Conservation (phyloP, 2,797 vertebrate species). For the Semotilus atromaculatus region DNA sequence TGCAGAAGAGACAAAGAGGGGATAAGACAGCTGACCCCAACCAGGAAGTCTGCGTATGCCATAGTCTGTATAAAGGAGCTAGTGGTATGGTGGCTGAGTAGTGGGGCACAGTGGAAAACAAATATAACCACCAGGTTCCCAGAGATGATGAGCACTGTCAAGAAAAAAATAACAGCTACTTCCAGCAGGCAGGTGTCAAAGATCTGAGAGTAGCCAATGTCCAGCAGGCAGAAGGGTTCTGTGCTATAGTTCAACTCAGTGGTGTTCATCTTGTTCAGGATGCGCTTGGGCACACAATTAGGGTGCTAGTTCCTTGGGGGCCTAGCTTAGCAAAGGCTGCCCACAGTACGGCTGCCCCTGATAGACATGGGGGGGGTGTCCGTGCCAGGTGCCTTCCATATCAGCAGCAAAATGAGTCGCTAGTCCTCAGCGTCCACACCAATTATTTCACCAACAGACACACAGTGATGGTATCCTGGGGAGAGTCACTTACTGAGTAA, state of each 20-base stretch:
- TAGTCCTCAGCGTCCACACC: not conserved
- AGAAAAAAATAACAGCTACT: conserved; percentile 90
- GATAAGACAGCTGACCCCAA: conserved; percentile 95
- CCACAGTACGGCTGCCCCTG: conserved; percentile 38
- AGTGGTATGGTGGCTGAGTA: conserved; percentile 95
- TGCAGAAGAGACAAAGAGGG: conserved; percentile 93
- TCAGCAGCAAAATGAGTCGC: conserved; percentile 47
- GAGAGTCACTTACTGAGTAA: conserved; percentile 9
- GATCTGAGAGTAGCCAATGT: conserved; percentile 87
- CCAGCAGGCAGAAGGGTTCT: conserved; percentile 90
- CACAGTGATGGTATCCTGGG: not conserved
- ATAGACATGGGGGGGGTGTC: conserved; percentile 39
- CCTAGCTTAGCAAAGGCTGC: conserved; percentile 48
- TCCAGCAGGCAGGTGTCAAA: conserved; percentile 92
- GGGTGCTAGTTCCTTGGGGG: conserved; percentile 54
- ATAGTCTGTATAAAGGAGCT: conserved; percentile 99
- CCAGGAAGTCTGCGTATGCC: conserved; percentile 96
- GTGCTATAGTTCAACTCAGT: conserved; percentile 87
- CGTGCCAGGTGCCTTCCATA: conserved; percentile 53
- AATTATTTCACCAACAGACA: conserved; percentile 28
- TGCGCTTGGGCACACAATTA: conserved; percentile 67
- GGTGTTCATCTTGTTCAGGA: conserved; percentile 92
- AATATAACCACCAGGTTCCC: conserved; percentile 97
- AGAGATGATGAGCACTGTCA: conserved; percentile 93
- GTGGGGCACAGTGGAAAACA: conserved; percentile 97